A percentile compares a stretch with the other conserved stretches of the same genome.
Conservation (phyloP, 2,888 invertebrate species). For the Caenorhabditis plicata region DNA sequence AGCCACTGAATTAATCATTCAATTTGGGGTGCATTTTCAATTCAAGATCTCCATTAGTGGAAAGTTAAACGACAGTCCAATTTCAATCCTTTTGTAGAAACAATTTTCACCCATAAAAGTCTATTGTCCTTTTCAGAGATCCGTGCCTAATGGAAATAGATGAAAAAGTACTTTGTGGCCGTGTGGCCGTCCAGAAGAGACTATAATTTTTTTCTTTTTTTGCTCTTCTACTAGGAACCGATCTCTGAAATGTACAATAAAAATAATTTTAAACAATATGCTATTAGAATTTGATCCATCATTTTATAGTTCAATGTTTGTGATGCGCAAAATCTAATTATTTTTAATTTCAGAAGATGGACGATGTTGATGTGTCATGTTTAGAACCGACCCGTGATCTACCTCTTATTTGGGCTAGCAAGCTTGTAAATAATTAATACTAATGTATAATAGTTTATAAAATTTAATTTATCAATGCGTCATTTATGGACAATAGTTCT, state of each 20-base stretch:
- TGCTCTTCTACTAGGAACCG: too few relatives aligned
- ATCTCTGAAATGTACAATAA: too few relatives aligned
- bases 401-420: slow-evolving; percentile 12
- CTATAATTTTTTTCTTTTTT: too few relatives aligned
- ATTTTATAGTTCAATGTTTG: background rate
- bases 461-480: too few relatives aligned
- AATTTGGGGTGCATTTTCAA: too few relatives aligned
- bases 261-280: too few relatives aligned
- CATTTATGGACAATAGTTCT: slow-evolving; percentile 16
- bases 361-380: slow-evolving; percentile 9
- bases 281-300: too few relatives aligned
- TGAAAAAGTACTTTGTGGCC: too few relatives aligned
- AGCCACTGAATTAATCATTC: too few relatives aligned
- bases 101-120: background rate
- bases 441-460: too few relatives aligned
- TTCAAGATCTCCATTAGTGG: background rate
- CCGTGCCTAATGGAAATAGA: background rate
- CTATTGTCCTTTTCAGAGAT: background rate
- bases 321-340: background rate
- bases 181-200: too few relatives aligned
- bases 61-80: background rate
- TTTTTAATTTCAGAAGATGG: slow-evolving; percentile 18
- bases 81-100: background rate
- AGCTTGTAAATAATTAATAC: too few relatives aligned
- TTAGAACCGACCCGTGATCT: slow-evolving; percentile 8